Percentiles rank a stretch among this genome's conserved stretches.
phyloP scores from a whole-genome alignment of 2,113 vertebrate species.

The Microtus montanus region DNA sequence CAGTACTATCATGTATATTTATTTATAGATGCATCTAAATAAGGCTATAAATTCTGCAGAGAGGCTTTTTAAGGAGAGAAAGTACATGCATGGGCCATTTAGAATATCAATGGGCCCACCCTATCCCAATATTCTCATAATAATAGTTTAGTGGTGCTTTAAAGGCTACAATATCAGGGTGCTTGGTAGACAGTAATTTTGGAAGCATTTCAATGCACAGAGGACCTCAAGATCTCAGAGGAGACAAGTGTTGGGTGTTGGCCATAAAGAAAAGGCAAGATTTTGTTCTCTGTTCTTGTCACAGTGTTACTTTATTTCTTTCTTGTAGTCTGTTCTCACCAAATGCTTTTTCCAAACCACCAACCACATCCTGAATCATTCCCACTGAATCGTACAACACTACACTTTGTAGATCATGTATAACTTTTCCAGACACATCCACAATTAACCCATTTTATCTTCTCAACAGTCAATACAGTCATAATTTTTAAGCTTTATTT shows the following conservation, averaged over 20 bases:
- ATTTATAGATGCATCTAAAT: constrained; percentile 59
- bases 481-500: not conserved
- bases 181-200: not conserved
- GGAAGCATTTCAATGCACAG: not conserved
- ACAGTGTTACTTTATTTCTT: constrained; percentile 5
- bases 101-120: constrained; percentile 68
- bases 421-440: not conserved
- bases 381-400: not conserved
- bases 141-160: constrained; percentile 66
- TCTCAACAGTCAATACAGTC: not conserved
- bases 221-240: not conserved
- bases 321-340: not conserved
- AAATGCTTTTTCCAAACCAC: not conserved
- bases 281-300: not conserved
- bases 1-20: constrained; percentile 80
- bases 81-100: constrained; percentile 63
- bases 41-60: constrained; percentile 54
- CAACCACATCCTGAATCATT: not conserved
- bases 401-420: not conserved
- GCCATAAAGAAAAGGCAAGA: not conserved
- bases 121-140: constrained; percentile 57
- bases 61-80: constrained; percentile 77
- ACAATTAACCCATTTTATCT: not conserved
- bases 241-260: not conserved
- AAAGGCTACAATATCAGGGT: constrained; percentile 53